Percentiles rank a stretch among this genome's conserved stretches.
Evolutionary conservation across 2,888 invertebrate genomes (phyloP).

Genomic region (Pollenia amentaria): DNA sequence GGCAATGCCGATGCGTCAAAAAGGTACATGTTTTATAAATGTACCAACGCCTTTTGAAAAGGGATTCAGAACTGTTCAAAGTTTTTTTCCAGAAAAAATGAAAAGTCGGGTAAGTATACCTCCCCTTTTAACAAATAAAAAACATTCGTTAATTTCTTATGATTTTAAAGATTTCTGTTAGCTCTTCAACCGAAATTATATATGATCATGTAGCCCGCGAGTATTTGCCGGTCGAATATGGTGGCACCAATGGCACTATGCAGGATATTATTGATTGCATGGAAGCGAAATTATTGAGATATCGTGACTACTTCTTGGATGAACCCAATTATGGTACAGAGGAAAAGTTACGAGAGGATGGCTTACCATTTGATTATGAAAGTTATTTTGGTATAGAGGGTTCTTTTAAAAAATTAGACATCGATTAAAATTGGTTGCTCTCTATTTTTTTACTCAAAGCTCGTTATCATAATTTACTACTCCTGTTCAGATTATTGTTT

Average conservation of each 20-base stretch:
- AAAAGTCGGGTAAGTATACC: conserved; percentile 86
- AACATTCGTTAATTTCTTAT: neutral
- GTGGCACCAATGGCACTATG: conserved; percentile 86
- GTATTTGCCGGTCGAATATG: conserved; percentile 88
- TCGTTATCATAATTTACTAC: conserved; percentile 23
- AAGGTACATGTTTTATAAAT: conserved; percentile 87
- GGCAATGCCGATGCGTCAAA: conserved; percentile 88
- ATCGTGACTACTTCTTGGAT: conserved; percentile 80
- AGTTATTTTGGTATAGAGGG: conserved; percentile 82
- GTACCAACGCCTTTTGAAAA: conserved; percentile 87
- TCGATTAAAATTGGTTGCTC: conserved; percentile 79
- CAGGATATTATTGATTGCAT: conserved; percentile 81
- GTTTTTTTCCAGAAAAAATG: conserved; percentile 88
- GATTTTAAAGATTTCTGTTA: conserved; percentile 85
- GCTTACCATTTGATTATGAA: conserved; percentile 75
- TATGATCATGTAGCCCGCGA: conserved; percentile 87
- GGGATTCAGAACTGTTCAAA: conserved; percentile 86
- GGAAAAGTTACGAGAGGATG: conserved; percentile 79
- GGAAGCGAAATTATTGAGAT: conserved; percentile 79
- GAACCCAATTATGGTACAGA: conserved; percentile 80
- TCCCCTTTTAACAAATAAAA: neutral
- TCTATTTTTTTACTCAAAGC: conserved; percentile 26
- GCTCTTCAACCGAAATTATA: conserved; percentile 86
- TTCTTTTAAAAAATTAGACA: conserved; percentile 82
- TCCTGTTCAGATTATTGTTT: neutral